Conservation (phyloP, 2,797 vertebrate genomes). For the Nyctibius grandis region DNA sequence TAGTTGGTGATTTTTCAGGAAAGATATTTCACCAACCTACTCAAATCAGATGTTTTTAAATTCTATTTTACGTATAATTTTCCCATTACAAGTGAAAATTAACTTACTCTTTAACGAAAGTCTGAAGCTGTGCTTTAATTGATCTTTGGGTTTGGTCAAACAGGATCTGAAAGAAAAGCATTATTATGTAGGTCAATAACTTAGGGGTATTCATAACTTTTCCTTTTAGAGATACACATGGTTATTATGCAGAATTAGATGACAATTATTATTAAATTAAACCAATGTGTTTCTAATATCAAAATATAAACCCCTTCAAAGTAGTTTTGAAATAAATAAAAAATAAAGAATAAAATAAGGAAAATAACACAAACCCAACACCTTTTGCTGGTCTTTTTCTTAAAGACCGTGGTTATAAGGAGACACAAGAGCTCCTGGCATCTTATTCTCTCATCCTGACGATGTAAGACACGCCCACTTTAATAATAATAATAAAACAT, state of each 20-base stretch:
- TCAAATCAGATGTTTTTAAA: neutral
- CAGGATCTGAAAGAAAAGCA: constrained; percentile 85
- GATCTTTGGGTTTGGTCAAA: constrained; percentile 98
- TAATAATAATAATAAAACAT: too few species aligned
- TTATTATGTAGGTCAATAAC: neutral
- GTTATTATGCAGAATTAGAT: neutral
- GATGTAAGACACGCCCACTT: neutral
- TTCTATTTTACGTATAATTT: neutral
- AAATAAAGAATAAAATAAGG: neutral
- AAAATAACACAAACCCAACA: neutral
- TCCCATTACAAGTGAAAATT: neutral
- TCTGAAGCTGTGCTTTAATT: constrained; percentile 95
- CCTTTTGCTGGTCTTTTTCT: neutral
- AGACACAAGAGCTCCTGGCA: neutral
- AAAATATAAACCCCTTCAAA: neutral
- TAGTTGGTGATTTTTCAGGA: neutral
- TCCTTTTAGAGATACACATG: neutral
- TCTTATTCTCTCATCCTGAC: neutral
- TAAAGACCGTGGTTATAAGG: neutral
- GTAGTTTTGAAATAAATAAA: neutral
- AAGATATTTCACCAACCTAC: neutral
- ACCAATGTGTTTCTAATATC: neutral
- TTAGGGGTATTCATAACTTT: neutral
- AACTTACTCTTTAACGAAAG: constrained; percentile 98
- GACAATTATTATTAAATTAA: neutral